Percentiles rank a stretch among this genome's conserved stretches.
These are phyloP conservation scores for Parnassius smintheus DNA, from an alignment of 2,888 invertebrate genomes.

Conservation along the genomic window DNA sequence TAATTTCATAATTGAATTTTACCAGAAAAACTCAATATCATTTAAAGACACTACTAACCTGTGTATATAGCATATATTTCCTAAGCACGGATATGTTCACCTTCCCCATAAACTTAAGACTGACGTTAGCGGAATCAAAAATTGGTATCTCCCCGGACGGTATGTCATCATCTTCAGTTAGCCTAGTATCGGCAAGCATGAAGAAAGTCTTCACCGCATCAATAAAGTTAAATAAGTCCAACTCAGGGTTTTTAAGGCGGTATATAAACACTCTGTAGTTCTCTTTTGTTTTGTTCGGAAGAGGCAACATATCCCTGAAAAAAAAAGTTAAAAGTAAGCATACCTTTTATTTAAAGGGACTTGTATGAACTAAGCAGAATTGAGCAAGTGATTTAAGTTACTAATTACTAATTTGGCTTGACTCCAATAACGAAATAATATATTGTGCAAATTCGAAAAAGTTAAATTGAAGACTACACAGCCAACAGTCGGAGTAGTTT, in stretches of 20 bases:
- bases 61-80: slow-evolving; percentile 87
- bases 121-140: slow-evolving; percentile 85
- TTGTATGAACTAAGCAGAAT: too few relatives aligned
- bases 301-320: slow-evolving; percentile 85
- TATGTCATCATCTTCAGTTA: slow-evolving; percentile 82
- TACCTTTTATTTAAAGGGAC: background rate
- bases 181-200: slow-evolving; percentile 86
- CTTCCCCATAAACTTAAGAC: slow-evolving; percentile 83
- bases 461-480: too few relatives aligned
- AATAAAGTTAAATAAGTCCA: slow-evolving; percentile 84
- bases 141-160: slow-evolving; percentile 86
- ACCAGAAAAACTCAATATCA: too few relatives aligned
- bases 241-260: slow-evolving; percentile 82
- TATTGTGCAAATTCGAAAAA: too few relatives aligned
- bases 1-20: too few relatives aligned
- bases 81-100: slow-evolving; percentile 82
- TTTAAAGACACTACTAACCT: slow-evolving; percentile 60
- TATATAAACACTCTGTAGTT: slow-evolving; percentile 86
- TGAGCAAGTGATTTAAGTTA: too few relatives aligned
- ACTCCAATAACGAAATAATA: too few relatives aligned
- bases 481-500: too few relatives aligned
- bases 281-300: slow-evolving; percentile 84
- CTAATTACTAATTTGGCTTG: too few relatives aligned
- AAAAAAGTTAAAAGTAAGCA: background rate
- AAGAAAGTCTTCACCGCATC: slow-evolving; percentile 86